A percentile compares a stretch with the other conserved stretches of the same genome.
Conservation (phyloP, 1,140 invertebrate species). For the Drosophila lowei region DNA sequence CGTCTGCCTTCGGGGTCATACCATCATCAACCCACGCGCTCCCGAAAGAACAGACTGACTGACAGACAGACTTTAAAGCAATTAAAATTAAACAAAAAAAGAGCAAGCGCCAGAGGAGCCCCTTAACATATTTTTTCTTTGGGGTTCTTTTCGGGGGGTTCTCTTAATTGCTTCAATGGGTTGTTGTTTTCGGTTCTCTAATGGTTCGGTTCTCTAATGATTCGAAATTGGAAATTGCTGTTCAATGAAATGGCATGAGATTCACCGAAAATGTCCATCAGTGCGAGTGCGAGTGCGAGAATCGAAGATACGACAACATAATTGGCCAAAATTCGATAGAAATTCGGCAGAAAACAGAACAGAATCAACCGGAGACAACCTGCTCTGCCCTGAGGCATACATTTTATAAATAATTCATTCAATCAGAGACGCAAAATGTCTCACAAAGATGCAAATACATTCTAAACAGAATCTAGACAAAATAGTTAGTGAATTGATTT, state of each 20-base stretch:
- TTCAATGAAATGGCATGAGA: slow-evolving; percentile 28
- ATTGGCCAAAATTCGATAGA: slow-evolving; percentile 25
- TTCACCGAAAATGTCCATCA: not conserved
- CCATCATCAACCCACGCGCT: slow-evolving; percentile 21
- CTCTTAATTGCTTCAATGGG: slow-evolving; percentile 43
- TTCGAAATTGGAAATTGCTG: slow-evolving; percentile 15
- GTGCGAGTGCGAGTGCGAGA: too few relatives aligned
- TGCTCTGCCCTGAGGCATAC: slow-evolving; percentile 12
- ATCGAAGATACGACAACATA: not conserved
- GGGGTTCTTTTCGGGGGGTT: slow-evolving; percentile 8
- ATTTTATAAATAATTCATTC: slow-evolving; percentile 1
- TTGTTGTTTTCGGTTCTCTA: slow-evolving; percentile 3
- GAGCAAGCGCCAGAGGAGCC: slow-evolving; percentile 35
- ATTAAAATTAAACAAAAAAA: slow-evolving; percentile 4
- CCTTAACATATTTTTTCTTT: slow-evolving; percentile 8
- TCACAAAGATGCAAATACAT: not conserved
- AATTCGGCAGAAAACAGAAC: not conserved
- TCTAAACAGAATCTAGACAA: too few relatives aligned
- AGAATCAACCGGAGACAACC: too few relatives aligned
- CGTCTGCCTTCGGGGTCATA: slow-evolving; percentile 7
- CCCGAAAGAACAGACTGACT: slow-evolving; percentile 13
- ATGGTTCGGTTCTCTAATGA: slow-evolving; percentile 8
- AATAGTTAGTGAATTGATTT: too few relatives aligned
- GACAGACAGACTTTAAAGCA: not conserved
- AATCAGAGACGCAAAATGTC: slow-evolving; percentile 8